Evolutionary conservation across 2,797 vertebrate species (phyloP), one percentile per base, ranked within the genome.

Genomic region (Melanogrammus aeglefinus): DNA sequence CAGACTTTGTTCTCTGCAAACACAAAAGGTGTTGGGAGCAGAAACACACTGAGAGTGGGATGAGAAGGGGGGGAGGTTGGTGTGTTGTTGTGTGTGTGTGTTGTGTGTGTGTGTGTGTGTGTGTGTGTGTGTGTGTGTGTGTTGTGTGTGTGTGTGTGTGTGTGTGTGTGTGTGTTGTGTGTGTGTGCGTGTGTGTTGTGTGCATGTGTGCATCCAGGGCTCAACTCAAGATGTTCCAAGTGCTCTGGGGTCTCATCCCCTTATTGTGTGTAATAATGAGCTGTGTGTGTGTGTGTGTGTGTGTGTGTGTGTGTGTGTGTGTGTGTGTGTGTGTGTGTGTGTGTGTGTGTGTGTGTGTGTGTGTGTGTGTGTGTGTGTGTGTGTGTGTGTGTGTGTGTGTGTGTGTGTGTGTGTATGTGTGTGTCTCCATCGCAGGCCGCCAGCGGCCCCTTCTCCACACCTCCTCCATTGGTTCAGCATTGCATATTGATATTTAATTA

Each of bases 401-500:
- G 73, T n/a, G n/a, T n/a, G n/a, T n/a, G n/a, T n/a, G n/a, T n/a
- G n/a, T n/a, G n/a, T n/a, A n/a, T n/a, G n/a, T n/a, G n/a, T n/a
- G n/a, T n/a, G n/a, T n/a, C n/a, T n/a, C n/a, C n/a, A n/a, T n/a
- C n/a, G n/a, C n/a, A n/a, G n/a, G n/a, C n/a, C n/a, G n/a, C n/a
- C n/a, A n/a, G n/a, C n/a, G n/a, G n/a, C 88, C 51, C 89, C 81
- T 84, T 82, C 89, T 90, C 85, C 84, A 86, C 82, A 74, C 92
- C 89, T 79, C 84, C 85, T 81, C 74, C 57, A 82, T 86, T 88
- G n/a, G 88, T 91, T 91, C 89, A 90, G 79, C 24, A 35, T 83
- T 80, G 87, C 83, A 82, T 92, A 89, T n/a, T 88, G 87, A 88
- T n/a, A 92, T 93, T 92, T 92, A 93, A 94, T 95, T 93, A 91